Evolutionary conservation across 2,888 invertebrate genomes (phyloP).

Genomic region (Coleophora deauratella): DNA sequence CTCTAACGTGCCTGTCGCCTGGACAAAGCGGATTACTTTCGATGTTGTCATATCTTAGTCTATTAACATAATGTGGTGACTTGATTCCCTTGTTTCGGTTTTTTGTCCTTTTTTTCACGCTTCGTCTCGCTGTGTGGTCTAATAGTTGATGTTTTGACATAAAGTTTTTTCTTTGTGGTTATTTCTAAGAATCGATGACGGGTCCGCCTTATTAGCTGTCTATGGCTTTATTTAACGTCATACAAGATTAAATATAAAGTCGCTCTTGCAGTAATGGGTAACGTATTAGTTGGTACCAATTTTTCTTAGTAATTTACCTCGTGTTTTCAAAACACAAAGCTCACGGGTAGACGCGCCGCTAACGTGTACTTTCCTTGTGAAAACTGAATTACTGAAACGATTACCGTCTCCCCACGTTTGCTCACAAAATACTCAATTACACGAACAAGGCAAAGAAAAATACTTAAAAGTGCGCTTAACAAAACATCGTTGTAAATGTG

Average conservation of each 20-base stretch:
- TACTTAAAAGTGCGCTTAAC: constrained; percentile 29
- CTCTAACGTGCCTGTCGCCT: constrained; percentile 52
- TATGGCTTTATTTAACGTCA: constrained; percentile 27
- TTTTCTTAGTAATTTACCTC: constrained; percentile 16
- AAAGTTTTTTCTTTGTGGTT: constrained; percentile 15
- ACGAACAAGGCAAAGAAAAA: constrained; percentile 52
- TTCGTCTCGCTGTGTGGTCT: constrained; percentile 51
- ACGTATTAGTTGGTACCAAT: not conserved
- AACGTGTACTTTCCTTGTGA: constrained; percentile 33
- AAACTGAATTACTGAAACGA: constrained; percentile 46
- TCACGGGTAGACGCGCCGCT: constrained; percentile 11
- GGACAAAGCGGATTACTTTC: constrained; percentile 68
- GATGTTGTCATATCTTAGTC: constrained; percentile 60
- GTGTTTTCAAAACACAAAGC: constrained; percentile 30
- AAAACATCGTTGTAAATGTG: constrained; percentile 38
- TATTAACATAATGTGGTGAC: constrained; percentile 67
- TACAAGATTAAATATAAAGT: constrained; percentile 28
- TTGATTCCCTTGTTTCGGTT: constrained; percentile 48
- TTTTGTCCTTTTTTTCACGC: constrained; percentile 38
- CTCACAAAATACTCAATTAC: constrained; percentile 60
- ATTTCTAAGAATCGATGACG: constrained; percentile 27
- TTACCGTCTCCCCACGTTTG: constrained; percentile 50
- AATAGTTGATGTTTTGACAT: constrained; percentile 27
- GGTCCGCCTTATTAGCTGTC: constrained; percentile 15
- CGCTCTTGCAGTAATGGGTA: constrained; percentile 16